These are phyloP conservation scores for Chaenocephalus aceratus DNA, from an alignment of 2,113 vertebrate genomes.

Conservation along the genomic window DNA sequence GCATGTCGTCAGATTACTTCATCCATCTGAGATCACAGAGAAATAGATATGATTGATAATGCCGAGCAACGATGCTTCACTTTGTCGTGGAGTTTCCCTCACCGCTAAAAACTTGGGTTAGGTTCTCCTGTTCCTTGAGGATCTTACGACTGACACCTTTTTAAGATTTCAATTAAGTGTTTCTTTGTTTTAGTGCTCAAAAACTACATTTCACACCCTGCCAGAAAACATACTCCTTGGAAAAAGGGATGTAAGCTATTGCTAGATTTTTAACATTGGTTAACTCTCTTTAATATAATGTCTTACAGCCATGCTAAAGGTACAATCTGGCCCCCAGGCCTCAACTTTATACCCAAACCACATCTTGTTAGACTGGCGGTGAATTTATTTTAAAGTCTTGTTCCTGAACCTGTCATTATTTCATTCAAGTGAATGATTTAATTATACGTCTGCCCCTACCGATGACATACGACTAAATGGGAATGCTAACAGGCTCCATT, in stretches of 20 bases:
- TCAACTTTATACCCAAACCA: constrained; percentile 16
- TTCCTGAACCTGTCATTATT: constrained; percentile 1
- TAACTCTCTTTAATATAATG: background rate
- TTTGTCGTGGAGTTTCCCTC: constrained; percentile 10
- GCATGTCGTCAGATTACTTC: constrained; percentile 66
- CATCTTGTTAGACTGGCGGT: background rate
- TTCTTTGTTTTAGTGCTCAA: constrained; percentile 28
- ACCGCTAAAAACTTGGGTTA: background rate
- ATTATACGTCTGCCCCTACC: background rate
- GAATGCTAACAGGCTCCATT: constrained; percentile 1
- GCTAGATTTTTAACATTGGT: constrained; percentile 4
- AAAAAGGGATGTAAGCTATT: constrained; percentile 8
- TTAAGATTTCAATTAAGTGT: constrained; percentile 10
- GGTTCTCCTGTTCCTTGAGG: background rate
- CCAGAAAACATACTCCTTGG: constrained; percentile 19
- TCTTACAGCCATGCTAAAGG: background rate
- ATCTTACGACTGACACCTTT: constrained; percentile 23
- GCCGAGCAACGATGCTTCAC: constrained; percentile 44
- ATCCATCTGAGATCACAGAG: constrained; percentile 62
- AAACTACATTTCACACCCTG: background rate
- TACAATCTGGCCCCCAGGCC: background rate
- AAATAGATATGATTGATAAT: constrained; percentile 50
- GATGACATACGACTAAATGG: constrained; percentile 2
- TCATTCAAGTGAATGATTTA: constrained; percentile 8
- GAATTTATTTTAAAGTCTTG: background rate